Evolutionary conservation across 2,797 vertebrate genomes (phyloP), one percentile per base, ranked within the genome.

Genomic region (Ctenosaura bakeri): DNA sequence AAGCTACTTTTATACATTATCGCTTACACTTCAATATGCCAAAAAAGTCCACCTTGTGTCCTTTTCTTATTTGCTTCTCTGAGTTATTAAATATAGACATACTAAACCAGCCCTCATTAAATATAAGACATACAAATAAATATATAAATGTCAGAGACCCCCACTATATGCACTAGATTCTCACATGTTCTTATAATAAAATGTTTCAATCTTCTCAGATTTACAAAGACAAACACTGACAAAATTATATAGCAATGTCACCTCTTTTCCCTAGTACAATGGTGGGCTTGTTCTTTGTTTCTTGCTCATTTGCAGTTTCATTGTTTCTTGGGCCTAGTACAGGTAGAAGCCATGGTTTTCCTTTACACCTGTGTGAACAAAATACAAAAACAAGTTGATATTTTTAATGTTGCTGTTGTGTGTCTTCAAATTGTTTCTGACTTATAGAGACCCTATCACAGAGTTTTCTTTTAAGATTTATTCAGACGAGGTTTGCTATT

Each of bases 21-120:
- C 52, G 87, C 87, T 88, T 66, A 54, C 77, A 90, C 81, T 73
- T 0, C 73, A 83, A 6, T 64, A n/a, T 88, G 85, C 73, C 32
- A 13, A 5, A 29, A 50, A 56, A 54, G n/a, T n/a, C 56, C 26
- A 84, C 14, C 85, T 62, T 14, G 38, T 79, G 91, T 42, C 26
- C 85, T 89, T 42, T 83, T 74, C 9, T 82, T n/a, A 76, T 50
- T 4, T 74, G 32, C 35, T 69, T n/a, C 12, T 71, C 35, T 26
- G 74, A 76, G 78, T 89, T 87, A 83, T 29, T 62, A 62, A 22
- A 64, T 69, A 69, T 32, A 4, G 29, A 20, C 56, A 59, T 18
- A 5, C 56, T 59, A 59, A 59, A 46, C 42, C 4, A 46, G 4
- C 18, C 62, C 22, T 64, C 5, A 64, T 24, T 64, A 64, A 64